Evolutionary conservation across 2,888 invertebrate genomes (phyloP), one percentile per base, ranked within the genome.

Genomic region (Acanthoscelides obtectus): DNA sequence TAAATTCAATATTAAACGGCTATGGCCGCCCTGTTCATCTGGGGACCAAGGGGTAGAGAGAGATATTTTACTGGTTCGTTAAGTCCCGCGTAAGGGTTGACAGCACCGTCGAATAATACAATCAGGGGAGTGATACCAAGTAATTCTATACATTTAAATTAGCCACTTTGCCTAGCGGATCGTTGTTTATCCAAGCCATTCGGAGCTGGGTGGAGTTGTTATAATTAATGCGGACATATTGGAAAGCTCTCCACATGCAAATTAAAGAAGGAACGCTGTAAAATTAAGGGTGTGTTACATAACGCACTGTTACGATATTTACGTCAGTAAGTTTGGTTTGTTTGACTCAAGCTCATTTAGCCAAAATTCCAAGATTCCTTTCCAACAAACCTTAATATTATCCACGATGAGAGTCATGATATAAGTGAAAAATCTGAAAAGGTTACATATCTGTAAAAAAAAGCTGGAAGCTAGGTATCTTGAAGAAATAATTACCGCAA

Each of bases 101-200:
- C 78, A 80, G 80, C 81, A 79, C 77, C 79, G 80, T 80, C 79
- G 80, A 79, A 82, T 81, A 82, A 81, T 79, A 79, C 81, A 83
- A 82, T 82, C 81, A 82, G 80, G 83, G 83, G 83, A 83, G 83
- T 81, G 81, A 83, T 83, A 81, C 81, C 81, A 80, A 80, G 83
- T 84, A 84, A 84, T 84, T 83, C 84, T 84, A 84, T 85, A 85
- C 85, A 85, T 85, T 84, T 85, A 85, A 85, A 85, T 85, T 84
- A 84, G 73, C 76, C 75, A 76, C 75, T 77, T 77, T 21, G 77
- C 76, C 76, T 75, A 76, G 78, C 78, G 77, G 79, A 77, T 77
- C 77, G 74, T 80, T 81, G 80, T 79, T 80, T 79, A 79, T 80
- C 79, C 21, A 69, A 64, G 22, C 21, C 25, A 21, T 69, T 69